phyloP scores from a whole-genome alignment of 2,113 vertebrate species.

The Nothoprocta perdicaria region DNA sequence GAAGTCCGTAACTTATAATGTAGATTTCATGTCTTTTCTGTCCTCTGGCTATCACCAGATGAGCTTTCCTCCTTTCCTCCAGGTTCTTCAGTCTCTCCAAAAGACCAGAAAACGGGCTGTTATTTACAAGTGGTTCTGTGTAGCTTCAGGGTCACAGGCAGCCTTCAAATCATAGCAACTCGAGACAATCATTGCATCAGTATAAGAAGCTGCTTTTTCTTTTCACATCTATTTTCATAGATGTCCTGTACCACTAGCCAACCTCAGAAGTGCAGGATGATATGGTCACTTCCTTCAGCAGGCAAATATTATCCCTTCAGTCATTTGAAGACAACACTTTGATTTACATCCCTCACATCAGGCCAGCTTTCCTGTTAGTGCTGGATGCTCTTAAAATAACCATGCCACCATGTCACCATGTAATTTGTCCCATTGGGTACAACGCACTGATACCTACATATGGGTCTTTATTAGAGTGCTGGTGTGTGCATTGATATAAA shows the following conservation, averaged over 20 bases:
- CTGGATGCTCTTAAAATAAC: neutral
- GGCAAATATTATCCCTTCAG: neutral
- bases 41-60: neutral
- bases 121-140: neutral
- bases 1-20: no score
- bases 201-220: neutral
- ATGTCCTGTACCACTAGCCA: neutral
- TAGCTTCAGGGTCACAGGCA: neutral
- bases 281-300: neutral
- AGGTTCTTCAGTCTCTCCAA: neutral
- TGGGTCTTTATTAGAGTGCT: neutral
- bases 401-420: neutral
- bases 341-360: neutral
- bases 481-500: neutral
- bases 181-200: neutral
- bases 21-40: no score
- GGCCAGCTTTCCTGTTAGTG: neutral
- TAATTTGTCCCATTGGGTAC: rapidly evolving
- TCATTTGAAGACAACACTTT: neutral
- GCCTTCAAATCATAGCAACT: neutral
- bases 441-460: no score
- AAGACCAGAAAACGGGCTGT: neutral
- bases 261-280: neutral
- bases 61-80: neutral
- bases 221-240: neutral